phyloP scores from a whole-genome alignment of 2,888 invertebrate genomes.

The Drosophila multiciliata region DNA sequence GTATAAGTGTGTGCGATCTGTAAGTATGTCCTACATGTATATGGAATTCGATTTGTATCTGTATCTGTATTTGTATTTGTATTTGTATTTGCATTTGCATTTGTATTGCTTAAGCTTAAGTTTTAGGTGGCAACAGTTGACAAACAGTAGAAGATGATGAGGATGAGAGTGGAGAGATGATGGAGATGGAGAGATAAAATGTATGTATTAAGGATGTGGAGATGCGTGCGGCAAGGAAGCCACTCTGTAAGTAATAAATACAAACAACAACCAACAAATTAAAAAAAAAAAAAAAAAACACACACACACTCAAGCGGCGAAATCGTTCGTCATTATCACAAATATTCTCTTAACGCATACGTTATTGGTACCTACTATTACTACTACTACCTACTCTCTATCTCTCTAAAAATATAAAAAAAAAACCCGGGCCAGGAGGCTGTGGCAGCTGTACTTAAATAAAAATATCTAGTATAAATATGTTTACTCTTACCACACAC shows the following conservation, averaged over 20 bases:
- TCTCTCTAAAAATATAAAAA: conserved; percentile 39
- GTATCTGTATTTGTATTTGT: conserved; percentile 27
- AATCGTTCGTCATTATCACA: conserved; percentile 49
- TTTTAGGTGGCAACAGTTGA: conserved; percentile 68
- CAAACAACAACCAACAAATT: conserved; percentile 54
- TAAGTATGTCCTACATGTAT: conserved; percentile 49
- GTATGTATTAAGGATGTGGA: conserved; percentile 35
- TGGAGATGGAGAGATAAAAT: conserved; percentile 37
- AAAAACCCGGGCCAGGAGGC: conserved; percentile 12
- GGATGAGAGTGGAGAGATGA: conserved; percentile 33
- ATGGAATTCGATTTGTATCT: conserved; percentile 8
- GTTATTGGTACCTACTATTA: conserved; percentile 48
- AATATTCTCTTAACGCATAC: conserved; percentile 48
- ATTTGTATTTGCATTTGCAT: conserved; percentile 40
- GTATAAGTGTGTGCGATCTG: conserved; percentile 54
- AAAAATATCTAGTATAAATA: conserved; percentile 27
- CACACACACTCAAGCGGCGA: conserved; percentile 55
- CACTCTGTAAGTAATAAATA: conserved; percentile 80
- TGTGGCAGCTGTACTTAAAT: conserved; percentile 26
- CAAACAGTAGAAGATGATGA: conserved; percentile 35
- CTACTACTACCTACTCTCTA: conserved; percentile 45
- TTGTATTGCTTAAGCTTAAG: conserved; percentile 60
- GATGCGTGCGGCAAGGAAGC: conserved; percentile 81
- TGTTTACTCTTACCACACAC: conserved; percentile 37
- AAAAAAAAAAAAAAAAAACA: conserved; percentile 36